A percentile compares a stretch with the other conserved stretches of the same genome.
Conservation (phyloP, 2,113 vertebrate species). For the Psilopsiagon aymara region DNA sequence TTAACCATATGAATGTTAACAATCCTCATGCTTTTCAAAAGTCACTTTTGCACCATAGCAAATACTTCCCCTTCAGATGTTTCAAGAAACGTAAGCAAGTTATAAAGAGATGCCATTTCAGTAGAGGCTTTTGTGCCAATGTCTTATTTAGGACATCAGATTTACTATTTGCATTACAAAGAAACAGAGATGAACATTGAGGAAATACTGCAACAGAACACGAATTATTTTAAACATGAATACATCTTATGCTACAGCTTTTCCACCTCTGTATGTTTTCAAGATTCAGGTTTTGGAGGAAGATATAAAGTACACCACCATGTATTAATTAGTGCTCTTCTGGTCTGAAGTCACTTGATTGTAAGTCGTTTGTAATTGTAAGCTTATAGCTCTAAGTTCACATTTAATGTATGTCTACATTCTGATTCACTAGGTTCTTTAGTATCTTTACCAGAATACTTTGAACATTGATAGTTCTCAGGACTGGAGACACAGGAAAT, state of each 20-base stretch:
- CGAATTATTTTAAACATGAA: not conserved
- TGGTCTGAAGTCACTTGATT: not conserved
- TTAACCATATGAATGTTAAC: not conserved
- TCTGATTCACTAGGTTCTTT: not conserved
- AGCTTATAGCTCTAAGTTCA: not conserved
- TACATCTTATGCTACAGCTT: not conserved
- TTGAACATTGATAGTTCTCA: not conserved
- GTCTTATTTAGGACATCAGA: not conserved
- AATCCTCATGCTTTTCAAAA: not conserved
- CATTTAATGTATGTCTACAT: fast-evolving
- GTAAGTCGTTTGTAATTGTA: not conserved
- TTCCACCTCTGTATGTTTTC: not conserved
- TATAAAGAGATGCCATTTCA: not conserved
- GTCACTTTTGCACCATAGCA: not conserved
- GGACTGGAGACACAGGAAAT: not conserved
- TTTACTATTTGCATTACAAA: not conserved
- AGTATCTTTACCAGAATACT: not conserved
- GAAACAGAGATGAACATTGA: not conserved
- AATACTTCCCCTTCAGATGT: not conserved
- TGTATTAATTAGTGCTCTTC: not conserved
- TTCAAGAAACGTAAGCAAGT: not conserved
- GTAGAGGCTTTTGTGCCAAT: not conserved
- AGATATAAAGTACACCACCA: not conserved
- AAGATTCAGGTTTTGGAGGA: not conserved
- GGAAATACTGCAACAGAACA: not conserved